phyloP scores from a whole-genome alignment of 2,888 invertebrate genomes.

The Synergus umbraculus region DNA sequence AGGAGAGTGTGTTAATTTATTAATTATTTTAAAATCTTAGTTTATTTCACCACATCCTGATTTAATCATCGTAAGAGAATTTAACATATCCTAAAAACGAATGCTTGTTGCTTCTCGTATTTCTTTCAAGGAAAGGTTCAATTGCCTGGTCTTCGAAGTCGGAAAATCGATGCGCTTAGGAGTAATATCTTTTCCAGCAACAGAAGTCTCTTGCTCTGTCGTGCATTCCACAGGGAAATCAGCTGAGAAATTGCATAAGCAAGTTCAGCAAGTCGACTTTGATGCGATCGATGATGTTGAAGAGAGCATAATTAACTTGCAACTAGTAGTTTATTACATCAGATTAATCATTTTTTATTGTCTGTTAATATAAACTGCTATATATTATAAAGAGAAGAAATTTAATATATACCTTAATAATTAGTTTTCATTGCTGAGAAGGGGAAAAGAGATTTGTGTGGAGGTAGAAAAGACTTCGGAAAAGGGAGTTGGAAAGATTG shows the following conservation, averaged over 20 bases:
- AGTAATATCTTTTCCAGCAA: conserved; percentile 10
- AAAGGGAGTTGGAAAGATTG: not conserved
- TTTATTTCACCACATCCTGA: not conserved
- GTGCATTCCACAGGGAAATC: conserved; percentile 59
- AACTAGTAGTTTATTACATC: not conserved
- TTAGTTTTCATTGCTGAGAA: no score
- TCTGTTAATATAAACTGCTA: no score
- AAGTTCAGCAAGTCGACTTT: conserved; percentile 50
- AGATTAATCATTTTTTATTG: not conserved
- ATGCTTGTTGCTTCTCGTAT: conserved; percentile 12
- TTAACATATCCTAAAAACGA: not conserved
- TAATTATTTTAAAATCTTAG: not conserved
- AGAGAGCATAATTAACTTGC: not conserved
- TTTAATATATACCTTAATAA: no score
- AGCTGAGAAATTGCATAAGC: conserved; percentile 58
- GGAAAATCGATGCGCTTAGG: not conserved
- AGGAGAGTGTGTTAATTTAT: not conserved
- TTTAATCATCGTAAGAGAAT: not conserved
- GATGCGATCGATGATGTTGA: conserved; percentile 39
- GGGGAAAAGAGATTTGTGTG: not conserved
- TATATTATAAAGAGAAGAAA: not conserved
- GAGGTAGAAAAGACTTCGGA: not conserved
- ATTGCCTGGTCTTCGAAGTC: conserved; percentile 21
- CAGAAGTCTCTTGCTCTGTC: conserved; percentile 52
- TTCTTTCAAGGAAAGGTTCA: conserved; percentile 36